Conservation (phyloP, 1,140 invertebrate genomes). For the Cepaea nemoralis region DNA sequence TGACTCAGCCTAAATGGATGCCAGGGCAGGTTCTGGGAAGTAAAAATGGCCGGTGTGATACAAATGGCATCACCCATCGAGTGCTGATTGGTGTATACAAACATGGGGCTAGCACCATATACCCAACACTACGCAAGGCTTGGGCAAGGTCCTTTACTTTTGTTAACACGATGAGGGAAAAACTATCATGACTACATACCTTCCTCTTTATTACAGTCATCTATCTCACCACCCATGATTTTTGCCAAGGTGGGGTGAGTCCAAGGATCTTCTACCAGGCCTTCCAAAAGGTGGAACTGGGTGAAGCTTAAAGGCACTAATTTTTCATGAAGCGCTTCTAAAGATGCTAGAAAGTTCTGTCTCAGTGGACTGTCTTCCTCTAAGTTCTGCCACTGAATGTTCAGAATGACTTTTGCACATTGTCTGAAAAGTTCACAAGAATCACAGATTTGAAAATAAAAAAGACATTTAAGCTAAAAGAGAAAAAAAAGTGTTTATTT, state of each 20-base stretch:
- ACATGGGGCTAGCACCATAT: too few species aligned
- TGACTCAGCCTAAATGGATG: too few species aligned
- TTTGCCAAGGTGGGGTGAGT: constrained; percentile 53
- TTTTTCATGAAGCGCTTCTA: constrained; percentile 48
- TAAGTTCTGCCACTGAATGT: constrained; percentile 60
- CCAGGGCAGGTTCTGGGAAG: too few species aligned
- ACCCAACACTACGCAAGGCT: too few species aligned
- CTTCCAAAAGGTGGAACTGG: constrained; percentile 49
- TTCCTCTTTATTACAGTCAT: constrained; percentile 51
- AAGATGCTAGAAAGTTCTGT: constrained; percentile 52
- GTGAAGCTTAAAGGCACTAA: constrained; percentile 50
- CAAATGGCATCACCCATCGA: too few species aligned
- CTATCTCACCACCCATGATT: constrained; percentile 57
- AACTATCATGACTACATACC: constrained; percentile 1
- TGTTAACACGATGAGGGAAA: too few species aligned
- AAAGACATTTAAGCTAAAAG: too few species aligned
- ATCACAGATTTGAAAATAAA: background rate
- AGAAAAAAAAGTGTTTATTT: too few species aligned
- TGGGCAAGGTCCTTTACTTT: too few species aligned
- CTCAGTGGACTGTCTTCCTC: constrained; percentile 52
- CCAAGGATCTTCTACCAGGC: constrained; percentile 57
- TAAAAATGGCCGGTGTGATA: too few species aligned
- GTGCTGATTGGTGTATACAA: too few species aligned
- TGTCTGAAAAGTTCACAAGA: constrained; percentile 49
- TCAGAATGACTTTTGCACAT: constrained; percentile 56